These are phyloP conservation scores for Yponomeuta malinellus DNA, from an alignment of 2,888 invertebrate species.

Conservation along the genomic window DNA sequence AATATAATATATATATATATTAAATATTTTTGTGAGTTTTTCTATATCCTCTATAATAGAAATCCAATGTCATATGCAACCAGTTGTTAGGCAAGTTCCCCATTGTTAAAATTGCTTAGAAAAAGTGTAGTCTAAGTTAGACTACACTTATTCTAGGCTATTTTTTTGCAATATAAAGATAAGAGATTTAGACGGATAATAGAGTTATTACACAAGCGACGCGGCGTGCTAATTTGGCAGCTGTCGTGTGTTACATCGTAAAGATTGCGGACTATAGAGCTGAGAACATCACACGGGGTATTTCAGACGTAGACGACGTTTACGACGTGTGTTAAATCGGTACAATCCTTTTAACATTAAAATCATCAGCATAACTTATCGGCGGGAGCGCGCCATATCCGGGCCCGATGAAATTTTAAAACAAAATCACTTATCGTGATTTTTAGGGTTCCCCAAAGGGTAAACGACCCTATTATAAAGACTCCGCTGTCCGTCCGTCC, in stretches of 20 bases:
- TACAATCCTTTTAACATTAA: not conserved
- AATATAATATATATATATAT: no score
- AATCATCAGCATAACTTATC: not conserved
- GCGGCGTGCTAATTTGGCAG: not conserved
- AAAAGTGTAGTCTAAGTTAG: not conserved
- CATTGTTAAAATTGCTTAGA: not conserved
- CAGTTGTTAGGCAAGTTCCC: not conserved
- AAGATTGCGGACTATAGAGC: not conserved
- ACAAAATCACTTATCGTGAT: not conserved
- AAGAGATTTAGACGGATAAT: not conserved
- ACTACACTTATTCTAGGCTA: no score
- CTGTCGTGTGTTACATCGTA: slow-evolving; percentile 1
- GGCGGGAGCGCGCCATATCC: not conserved
- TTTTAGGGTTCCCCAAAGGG: not conserved
- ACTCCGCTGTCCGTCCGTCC: no score
- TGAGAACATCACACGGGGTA: not conserved
- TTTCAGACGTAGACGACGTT: not conserved
- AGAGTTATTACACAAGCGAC: not conserved
- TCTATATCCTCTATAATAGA: no score
- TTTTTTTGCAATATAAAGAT: not conserved
- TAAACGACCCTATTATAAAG: no score
- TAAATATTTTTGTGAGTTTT: no score
- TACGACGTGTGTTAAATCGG: not conserved
- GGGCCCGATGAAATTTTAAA: not conserved
- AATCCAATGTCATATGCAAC: no score